Base-by-base conservation (phyloP, 2,113 vertebrate genomes). In the Reinhardtius hippoglossoides region DNA sequence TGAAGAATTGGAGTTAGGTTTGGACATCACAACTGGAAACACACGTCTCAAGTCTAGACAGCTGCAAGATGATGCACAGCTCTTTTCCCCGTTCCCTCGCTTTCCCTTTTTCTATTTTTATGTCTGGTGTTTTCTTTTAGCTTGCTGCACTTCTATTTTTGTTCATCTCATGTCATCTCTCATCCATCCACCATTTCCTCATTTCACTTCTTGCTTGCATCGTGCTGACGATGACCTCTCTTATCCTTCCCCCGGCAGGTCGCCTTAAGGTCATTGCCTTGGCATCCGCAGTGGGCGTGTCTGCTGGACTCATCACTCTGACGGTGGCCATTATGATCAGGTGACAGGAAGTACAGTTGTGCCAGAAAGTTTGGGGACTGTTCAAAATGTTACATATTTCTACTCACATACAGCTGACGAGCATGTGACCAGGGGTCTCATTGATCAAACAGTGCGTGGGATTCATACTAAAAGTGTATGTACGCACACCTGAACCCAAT, bases 261-360 rank as follows among this genome's bases (percentile, higher is more conserved):
- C 90, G 94, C 31, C 86, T 95, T 15, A 95, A 95, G 86, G 93
- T 91, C 63, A 94, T 94, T 7, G 94, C 94, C 18, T 62, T 95
- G 86, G 94, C 92, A 0, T 94, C 94, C 60, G 94, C 94, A 3
- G 91, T 95, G 59, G 93, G 93, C 4, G 94, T 95, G 77, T 95
- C 93, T 69, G 90, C 93, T 3, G 94, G 84, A 9, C 93, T 95
- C 82, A 95, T 95, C 87, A 93, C 91, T 26, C 84, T 95, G n/a
- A 95, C 94, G 0, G 92, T 95, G 78, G 90, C 93, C 54, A 84
- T 95, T 57, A 95, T 95, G 94, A 94, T 95, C 87, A 95, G 94
- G 94, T 95, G 85, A 87, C 57, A 46, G 46, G 69, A 78, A 77
- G 58, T 10, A 37, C 6, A 50, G 14, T 40, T 7, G 26, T 4